Conservation (phyloP, 2,113 vertebrate genomes). For the Lamprologus ornatipinnis region DNA sequence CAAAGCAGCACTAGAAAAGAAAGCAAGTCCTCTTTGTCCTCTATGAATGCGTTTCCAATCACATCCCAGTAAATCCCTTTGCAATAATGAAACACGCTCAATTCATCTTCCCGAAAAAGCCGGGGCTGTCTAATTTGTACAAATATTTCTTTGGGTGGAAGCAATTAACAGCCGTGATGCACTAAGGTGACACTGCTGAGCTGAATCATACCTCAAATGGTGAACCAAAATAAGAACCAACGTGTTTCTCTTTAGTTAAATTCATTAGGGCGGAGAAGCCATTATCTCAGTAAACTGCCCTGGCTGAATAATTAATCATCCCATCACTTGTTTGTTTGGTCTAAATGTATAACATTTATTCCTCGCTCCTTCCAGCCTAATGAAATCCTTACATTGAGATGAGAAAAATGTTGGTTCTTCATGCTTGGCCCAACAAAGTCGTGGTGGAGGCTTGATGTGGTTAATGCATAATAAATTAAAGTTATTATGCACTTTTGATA, state of each 20-base stretch:
- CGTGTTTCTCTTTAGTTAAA: constrained; percentile 53
- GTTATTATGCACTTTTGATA: constrained; percentile 8
- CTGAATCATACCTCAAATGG: constrained; percentile 23
- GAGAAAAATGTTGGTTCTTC: constrained; percentile 25
- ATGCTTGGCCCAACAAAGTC: background rate
- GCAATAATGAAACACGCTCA: constrained; percentile 35
- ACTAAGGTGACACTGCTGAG: constrained; percentile 35
- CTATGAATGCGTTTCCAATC: constrained; percentile 10
- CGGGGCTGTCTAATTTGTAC: constrained; percentile 39
- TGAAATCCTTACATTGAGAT: constrained; percentile 55
- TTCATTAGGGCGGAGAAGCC: constrained; percentile 46
- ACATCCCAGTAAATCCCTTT: constrained; percentile 28
- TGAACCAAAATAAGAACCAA: constrained; percentile 30
- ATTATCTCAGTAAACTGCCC: constrained; percentile 62
- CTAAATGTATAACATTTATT: constrained; percentile 54
- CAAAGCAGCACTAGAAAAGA: background rate
- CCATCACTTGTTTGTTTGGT: constrained; percentile 66
- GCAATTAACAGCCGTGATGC: constrained; percentile 49
- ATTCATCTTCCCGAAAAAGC: constrained; percentile 36
- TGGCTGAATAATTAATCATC: constrained; percentile 68
- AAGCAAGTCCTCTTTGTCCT: constrained; percentile 43
- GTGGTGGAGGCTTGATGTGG: constrained; percentile 10
- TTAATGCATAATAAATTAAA: constrained; percentile 51
- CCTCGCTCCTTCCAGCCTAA: constrained; percentile 9
- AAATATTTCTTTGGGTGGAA: constrained; percentile 62